These are phyloP conservation scores for Drosophila watanabei DNA, from an alignment of 1,140 invertebrate genomes.

Conservation along the genomic window DNA sequence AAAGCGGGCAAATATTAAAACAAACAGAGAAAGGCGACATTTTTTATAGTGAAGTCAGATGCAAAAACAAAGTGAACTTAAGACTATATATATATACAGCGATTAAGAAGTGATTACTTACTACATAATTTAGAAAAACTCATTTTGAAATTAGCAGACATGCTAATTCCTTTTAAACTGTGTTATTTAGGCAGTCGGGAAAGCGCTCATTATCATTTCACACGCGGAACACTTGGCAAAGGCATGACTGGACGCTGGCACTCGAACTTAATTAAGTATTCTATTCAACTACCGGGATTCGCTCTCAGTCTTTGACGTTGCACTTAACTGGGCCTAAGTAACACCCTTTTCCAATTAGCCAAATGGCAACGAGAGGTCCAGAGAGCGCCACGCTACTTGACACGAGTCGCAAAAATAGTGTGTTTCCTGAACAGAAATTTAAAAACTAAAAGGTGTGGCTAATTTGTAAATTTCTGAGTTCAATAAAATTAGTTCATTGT, in stretches of 20 bases:
- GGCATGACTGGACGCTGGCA: background rate
- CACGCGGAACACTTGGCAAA: background rate
- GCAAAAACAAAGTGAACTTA: background rate
- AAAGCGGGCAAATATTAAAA: background rate
- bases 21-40: background rate
- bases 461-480: conserved; percentile 3
- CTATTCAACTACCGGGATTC: conserved; percentile 51
- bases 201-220: conserved; percentile 16
- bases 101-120: too few species aligned
- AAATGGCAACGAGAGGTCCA: conserved; percentile 39
- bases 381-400: conserved; percentile 24
- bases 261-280: conserved; percentile 20
- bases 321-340: conserved; percentile 21
- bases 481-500: background rate
- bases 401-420: conserved; percentile 3
- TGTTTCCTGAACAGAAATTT: background rate
- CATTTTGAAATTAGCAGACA: background rate
- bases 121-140: background rate
- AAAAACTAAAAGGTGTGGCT: background rate
- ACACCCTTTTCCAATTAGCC: conserved; percentile 61
- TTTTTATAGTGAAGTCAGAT: background rate
- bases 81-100: background rate
- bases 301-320: conserved; percentile 8
- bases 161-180: background rate
- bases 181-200: conserved; percentile 3